Evolutionary conservation across 2,113 vertebrate genomes (phyloP), one percentile per base, ranked within the genome.

Genomic region (Ammospiza caudacuta): DNA sequence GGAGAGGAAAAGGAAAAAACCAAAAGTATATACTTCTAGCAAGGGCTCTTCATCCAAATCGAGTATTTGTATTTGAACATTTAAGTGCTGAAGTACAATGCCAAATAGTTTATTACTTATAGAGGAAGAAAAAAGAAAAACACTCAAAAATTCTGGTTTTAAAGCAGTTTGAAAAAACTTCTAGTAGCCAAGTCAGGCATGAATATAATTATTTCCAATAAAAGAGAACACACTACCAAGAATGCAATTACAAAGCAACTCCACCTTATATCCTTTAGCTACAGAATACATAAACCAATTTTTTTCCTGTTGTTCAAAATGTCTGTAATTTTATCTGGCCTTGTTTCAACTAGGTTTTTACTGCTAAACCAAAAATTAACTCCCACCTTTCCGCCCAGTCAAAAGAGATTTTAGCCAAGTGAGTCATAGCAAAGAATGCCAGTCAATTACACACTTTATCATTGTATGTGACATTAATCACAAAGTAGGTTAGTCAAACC

Each of bases 351-450:
- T 58, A 59, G 37, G 87, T 78, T 93, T 92, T 92, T 92, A 68
- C 44, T 78, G 68, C 75, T 93, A 90, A 96, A 87, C 46, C 54
- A 85, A 91, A 95, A 88, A 88, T 88, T 94, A 96, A 84, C 82
- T 83, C 83, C 49, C 43, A 88, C 22, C 43, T 87, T 81, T 41
- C 16, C n/a, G 5, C 11, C 16, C 64, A 80, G 86, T 57, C n/a
- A 55, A 95, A 87, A 86, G 52, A 70, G 39, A 94, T 87, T 95
- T 93, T 73, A 95, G 73, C 57, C 54, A 80, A 90, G 47, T 77
- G 70, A 95, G 61, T 93, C 63, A 94, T 13, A 77, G 13, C 49
- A 92, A 94, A 82, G 66, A 81, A 89, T 46, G 41, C 16, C 86
- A 91, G 41, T 70, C 90, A 92, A 78, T 87, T 83, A 61, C 46